Evolutionary conservation across 2,113 vertebrate species (phyloP), one percentile per base, ranked within the genome.

Genomic region (Oophaga pumilio): DNA sequence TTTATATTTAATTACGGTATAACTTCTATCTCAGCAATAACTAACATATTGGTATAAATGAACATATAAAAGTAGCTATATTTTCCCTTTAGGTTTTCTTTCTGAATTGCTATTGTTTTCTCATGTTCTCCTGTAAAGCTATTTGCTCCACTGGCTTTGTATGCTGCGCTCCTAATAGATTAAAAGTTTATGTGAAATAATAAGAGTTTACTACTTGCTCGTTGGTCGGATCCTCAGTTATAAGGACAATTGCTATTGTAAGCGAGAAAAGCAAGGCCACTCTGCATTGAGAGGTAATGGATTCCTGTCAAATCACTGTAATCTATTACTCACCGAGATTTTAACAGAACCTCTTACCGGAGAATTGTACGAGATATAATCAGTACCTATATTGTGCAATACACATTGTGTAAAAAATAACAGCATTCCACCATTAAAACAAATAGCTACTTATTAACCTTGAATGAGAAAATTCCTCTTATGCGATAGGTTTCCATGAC

Each of bases 381-480:
- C 78, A 60, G 56, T 8, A 33, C 56, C 33, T 20, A 28, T 43
- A 60, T 80, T 60, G 56, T 60, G 78, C 28, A 80, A 80, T 20
- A 28, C 56, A 60, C 78, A 80, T 80, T 80, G 78, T 80, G 78
- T 60, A 33, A 80, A 78, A 79, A 60, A 60, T 60, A 80, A 60
- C 57, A 60, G 78, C 78, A 43, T 60, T 80, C 57, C 78, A 60
- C 56, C 56, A 60, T 80, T 80, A 80, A 80, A 80, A 60, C 57
- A 80, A 80, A 79, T 74, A 11, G 56, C 78, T 80, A 80, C 78
- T 80, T 80, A 80, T 80, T 79, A 60, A 60, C 56, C 56, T 60
- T 60, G 78, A 60, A 60, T 60, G 78, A 60, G 28, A 80, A 33
- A 13, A 33, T 60, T 26, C 78, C 17, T 57, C 26, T 28, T 80